Evolutionary conservation across 2,888 invertebrate genomes (phyloP).

Genomic region (Scaptomyza flava): DNA sequence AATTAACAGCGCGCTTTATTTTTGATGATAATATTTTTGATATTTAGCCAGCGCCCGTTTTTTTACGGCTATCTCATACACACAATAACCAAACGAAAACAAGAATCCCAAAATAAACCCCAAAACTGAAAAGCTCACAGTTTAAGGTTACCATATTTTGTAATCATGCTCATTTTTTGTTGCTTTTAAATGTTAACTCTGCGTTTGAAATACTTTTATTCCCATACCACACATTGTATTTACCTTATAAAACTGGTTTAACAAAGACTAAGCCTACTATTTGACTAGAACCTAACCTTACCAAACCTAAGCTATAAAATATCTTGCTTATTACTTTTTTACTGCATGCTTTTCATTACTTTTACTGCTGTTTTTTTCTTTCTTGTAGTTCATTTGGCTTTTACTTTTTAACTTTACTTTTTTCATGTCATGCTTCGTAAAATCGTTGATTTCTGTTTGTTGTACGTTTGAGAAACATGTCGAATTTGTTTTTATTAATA

Average conservation of each 20-base stretch:
- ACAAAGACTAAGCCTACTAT: slow-evolving; percentile 20
- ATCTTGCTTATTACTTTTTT: slow-evolving; percentile 23
- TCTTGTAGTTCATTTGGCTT: slow-evolving; percentile 15
- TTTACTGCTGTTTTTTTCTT: slow-evolving; percentile 12
- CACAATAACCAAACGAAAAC: slow-evolving; percentile 66
- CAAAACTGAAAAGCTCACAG: slow-evolving; percentile 32
- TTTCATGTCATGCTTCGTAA: slow-evolving; percentile 41
- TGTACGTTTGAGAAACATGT: slow-evolving; percentile 27
- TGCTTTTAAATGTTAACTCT: slow-evolving; percentile 64
- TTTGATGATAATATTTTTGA: slow-evolving; percentile 46
- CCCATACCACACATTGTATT: slow-evolving; percentile 31
- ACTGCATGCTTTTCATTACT: slow-evolving; percentile 39
- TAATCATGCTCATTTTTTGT: slow-evolving; percentile 65
- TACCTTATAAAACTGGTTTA: slow-evolving; percentile 22
- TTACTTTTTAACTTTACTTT: slow-evolving; percentile 9
- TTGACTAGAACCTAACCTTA: slow-evolving; percentile 32
- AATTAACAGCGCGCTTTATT: slow-evolving; percentile 57
- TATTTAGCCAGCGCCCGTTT: slow-evolving; percentile 52
- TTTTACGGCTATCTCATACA: slow-evolving; percentile 60
- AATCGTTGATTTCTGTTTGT: slow-evolving; percentile 39
- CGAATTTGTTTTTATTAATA: slow-evolving; percentile 47
- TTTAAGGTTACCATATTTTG: slow-evolving; percentile 24
- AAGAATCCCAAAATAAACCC: slow-evolving; percentile 35
- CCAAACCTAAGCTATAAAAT: slow-evolving; percentile 14
- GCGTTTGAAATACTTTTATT: slow-evolving; percentile 36